phyloP scores from a whole-genome alignment of 2,797 vertebrate species.

The Neosalanx taihuensis region DNA sequence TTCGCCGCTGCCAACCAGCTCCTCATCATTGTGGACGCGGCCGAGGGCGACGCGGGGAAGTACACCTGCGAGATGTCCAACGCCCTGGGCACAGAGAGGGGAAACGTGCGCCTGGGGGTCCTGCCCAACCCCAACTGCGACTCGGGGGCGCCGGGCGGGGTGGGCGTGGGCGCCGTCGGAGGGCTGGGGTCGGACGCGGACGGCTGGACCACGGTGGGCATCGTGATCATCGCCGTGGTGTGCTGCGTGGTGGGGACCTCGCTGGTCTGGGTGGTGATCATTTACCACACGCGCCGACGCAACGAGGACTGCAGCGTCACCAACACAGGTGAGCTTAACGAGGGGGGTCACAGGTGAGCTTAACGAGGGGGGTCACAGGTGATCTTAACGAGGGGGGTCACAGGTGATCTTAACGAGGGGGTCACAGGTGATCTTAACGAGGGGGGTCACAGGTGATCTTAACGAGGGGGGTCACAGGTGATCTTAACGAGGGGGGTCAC shows the following conservation, averaged over 20 bases:
- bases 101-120: constrained; percentile 84
- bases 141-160: constrained; percentile 61
- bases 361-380: too few species aligned
- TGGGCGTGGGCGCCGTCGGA: constrained; percentile 17
- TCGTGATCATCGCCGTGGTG: constrained; percentile 96
- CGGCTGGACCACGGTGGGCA: constrained; percentile 92
- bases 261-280: constrained; percentile 97
- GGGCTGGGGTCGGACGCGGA: constrained; percentile 73
- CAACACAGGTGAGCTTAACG: constrained; percentile 85
- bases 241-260: constrained; percentile 99
- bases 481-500: too few species aligned
- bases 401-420: too few species aligned
- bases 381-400: too few species aligned
- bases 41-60: constrained; percentile 84
- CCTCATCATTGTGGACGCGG: constrained; percentile 91
- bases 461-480: too few species aligned
- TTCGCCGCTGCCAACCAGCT: constrained; percentile 96
- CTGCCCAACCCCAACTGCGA: constrained; percentile 92
- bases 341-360: not conserved
- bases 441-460: too few species aligned
- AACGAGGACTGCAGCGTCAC: constrained; percentile 95
- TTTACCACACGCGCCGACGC: constrained; percentile 93
- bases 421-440: too few species aligned
- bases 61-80: constrained; percentile 99
- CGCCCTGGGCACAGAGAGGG: constrained; percentile 88